A percentile compares a stretch with the other conserved stretches of the same genome.
phyloP scores from a whole-genome alignment of 2,113 vertebrate genomes.

The Ciconia boyciana region DNA sequence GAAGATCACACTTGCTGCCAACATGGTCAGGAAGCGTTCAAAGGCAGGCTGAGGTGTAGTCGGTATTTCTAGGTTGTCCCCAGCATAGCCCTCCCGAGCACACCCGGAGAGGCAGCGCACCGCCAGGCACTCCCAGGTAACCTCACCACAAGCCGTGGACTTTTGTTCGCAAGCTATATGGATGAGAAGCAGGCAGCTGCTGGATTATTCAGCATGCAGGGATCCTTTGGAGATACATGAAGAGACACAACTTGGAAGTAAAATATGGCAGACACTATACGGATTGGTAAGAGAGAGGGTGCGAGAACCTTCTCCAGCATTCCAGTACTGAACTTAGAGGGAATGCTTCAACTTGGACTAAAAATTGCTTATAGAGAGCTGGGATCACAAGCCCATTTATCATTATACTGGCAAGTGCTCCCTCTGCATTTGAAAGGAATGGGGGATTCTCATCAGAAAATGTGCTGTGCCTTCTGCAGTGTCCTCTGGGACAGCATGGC shows the following conservation, averaged over 20 bases:
- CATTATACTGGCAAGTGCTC: not conserved
- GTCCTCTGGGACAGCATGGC: not conserved
- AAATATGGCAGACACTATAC: fast-evolving
- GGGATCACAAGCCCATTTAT: constrained; percentile 1
- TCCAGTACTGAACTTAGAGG: not conserved
- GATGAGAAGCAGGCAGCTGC: not conserved
- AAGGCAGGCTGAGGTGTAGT: not conserved
- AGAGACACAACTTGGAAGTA: not conserved
- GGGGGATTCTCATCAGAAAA: not conserved
- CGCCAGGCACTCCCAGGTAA: not conserved
- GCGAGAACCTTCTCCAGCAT: not conserved
- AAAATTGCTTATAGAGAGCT: not conserved
- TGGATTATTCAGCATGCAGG: not conserved
- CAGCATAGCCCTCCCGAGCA: not conserved
- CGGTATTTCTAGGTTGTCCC: fast-evolving
- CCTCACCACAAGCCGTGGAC: not conserved
- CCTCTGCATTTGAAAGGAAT: not conserved
- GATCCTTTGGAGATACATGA: not conserved
- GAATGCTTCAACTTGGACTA: not conserved
- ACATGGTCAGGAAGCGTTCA: no score
- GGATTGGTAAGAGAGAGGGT: not conserved
- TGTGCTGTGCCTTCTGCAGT: not conserved
- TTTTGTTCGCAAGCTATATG: fast-evolving
- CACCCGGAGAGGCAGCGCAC: not conserved
- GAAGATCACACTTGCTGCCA: not conserved